A percentile compares a stretch with the other conserved stretches of the same genome.
These are phyloP conservation scores for Homalodisca vitripennis DNA, from an alignment of 1,140 invertebrate genomes.

Conservation along the genomic window DNA sequence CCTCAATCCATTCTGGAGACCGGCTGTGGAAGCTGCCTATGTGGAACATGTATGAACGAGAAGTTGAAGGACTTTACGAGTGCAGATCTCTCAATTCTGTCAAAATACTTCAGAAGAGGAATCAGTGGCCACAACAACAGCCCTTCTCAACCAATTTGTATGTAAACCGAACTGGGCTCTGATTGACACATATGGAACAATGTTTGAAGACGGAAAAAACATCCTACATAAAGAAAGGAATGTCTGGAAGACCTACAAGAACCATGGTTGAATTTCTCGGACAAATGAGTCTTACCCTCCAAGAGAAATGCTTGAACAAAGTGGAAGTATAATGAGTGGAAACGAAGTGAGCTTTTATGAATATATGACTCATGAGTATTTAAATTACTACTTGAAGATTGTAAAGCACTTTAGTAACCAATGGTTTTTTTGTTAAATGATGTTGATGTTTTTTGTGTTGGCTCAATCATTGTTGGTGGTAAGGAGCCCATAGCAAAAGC, in stretches of 20 bases:
- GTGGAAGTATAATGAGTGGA: too few relatives aligned
- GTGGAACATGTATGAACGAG: conserved; percentile 52
- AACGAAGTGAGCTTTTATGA: too few relatives aligned
- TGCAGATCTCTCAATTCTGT: conserved; percentile 28
- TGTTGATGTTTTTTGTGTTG: too few relatives aligned
- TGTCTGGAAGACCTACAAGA: conserved; percentile 78
- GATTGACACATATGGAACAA: conserved; percentile 59
- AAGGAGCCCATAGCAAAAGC: too few relatives aligned
- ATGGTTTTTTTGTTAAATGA: too few relatives aligned
- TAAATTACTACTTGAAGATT: too few relatives aligned
- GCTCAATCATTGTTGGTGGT: too few relatives aligned
- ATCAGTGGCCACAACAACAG: conserved; percentile 56
- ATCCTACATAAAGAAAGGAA: conserved; percentile 66
- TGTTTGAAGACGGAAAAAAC: conserved; percentile 59
- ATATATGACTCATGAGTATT: too few relatives aligned
- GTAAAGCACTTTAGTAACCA: too few relatives aligned
- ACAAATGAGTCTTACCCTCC: conserved; percentile 39
- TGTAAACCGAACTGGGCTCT: conserved; percentile 57
- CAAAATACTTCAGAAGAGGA: conserved; percentile 40
- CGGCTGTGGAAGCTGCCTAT: conserved; percentile 67
- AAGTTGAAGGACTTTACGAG: conserved; percentile 45
- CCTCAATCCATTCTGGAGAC: conserved; percentile 59
- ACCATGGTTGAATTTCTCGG: conserved; percentile 74
- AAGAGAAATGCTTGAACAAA: conserved; percentile 20
- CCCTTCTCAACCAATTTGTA: conserved; percentile 60